Percentiles rank a stretch among this genome's conserved stretches.
Evolutionary conservation across 2,888 invertebrate genomes (phyloP).

Genomic region (Drosophila infuscata): DNA sequence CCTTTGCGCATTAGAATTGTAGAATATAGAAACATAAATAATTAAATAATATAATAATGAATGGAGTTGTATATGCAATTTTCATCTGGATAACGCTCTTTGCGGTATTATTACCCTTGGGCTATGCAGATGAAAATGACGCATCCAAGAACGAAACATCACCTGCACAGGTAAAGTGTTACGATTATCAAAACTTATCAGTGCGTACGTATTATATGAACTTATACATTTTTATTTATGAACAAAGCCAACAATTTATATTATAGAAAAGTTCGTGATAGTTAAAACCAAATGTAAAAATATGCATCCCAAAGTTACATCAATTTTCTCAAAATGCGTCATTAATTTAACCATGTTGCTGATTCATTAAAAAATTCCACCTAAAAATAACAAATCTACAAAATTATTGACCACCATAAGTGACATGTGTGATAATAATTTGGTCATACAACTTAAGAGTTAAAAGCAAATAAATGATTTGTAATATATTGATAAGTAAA

Average conservation of each 20-base stretch:
- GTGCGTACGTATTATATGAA: background rate
- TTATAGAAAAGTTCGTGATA: background rate
- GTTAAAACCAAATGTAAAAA: background rate
- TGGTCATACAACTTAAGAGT: background rate
- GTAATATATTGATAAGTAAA: background rate
- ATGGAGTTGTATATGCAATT: background rate
- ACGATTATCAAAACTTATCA: slow-evolving; percentile 3
- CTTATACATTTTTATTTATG: background rate
- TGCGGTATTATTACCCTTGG: slow-evolving; percentile 14
- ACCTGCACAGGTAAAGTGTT: slow-evolving; percentile 22
- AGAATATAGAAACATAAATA: background rate
- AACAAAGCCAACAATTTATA: background rate
- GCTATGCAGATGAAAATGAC: slow-evolving; percentile 17
- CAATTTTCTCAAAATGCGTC: slow-evolving; percentile 1
- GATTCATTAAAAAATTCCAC: background rate
- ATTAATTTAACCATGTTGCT: background rate
- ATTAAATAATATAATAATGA: slow-evolving; percentile 30
- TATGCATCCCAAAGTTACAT: background rate
- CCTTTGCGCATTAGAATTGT: background rate
- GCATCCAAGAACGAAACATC: slow-evolving; percentile 5
- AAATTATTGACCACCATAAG: background rate
- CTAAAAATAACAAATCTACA: background rate
- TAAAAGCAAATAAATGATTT: background rate
- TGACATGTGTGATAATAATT: background rate
- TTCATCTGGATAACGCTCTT: slow-evolving; percentile 22